Evolutionary conservation across 2,797 vertebrate genomes (phyloP).

Genomic region (Thripadectes ignobilis): DNA sequence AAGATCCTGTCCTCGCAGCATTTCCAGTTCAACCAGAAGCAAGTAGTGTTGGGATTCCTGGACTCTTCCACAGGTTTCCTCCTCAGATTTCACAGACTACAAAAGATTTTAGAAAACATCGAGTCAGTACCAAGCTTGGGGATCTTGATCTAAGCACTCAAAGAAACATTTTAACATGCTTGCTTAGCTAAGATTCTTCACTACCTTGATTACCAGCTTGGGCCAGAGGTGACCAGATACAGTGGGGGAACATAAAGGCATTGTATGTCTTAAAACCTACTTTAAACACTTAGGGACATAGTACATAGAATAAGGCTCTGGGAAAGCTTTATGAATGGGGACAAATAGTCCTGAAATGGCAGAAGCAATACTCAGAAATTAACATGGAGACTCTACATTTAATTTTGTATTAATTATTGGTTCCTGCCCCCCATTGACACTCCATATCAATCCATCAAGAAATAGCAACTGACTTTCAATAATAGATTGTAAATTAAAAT

Average conservation of each 20-base stretch:
- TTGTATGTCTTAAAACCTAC: not conserved
- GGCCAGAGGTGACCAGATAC: not conserved
- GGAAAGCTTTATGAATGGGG: not conserved
- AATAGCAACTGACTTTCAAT: not conserved
- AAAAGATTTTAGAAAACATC: not conserved
- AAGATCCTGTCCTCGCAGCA: not conserved
- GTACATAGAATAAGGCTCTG: not conserved
- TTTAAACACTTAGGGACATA: not conserved
- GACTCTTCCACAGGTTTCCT: not conserved
- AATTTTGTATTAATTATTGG: not conserved
- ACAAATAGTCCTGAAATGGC: not conserved
- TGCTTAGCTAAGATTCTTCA: not conserved
- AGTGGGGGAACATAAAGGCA: not conserved
- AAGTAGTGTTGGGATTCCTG: not conserved
- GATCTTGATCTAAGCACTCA: not conserved
- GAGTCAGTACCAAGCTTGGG: accelerated
- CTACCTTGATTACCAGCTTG: not conserved
- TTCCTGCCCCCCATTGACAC: not conserved
- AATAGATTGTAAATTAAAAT: not conserved
- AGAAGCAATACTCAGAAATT: not conserved
- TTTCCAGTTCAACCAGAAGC: not conserved
- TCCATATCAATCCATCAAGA: not conserved
- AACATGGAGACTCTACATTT: not conserved
- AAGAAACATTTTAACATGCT: not conserved
- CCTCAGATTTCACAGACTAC: not conserved